Conservation (phyloP, 2,113 vertebrate species). For the Triplophysa rosa region DNA sequence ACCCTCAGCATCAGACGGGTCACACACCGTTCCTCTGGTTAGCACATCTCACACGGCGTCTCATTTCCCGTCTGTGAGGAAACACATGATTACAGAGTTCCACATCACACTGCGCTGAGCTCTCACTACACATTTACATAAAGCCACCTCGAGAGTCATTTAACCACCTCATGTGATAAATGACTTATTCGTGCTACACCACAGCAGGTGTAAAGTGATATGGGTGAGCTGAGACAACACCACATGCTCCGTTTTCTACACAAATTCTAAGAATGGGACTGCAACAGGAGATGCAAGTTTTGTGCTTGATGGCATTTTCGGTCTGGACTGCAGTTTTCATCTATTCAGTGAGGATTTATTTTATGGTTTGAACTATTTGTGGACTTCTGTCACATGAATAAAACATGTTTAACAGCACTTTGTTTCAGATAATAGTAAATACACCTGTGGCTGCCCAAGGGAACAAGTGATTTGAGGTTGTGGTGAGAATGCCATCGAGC, state of each 20-base stretch:
- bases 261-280: neutral
- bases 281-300: too few species aligned
- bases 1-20: neutral
- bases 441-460: neutral
- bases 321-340: too few species aligned
- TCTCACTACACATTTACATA: slow-evolving; percentile 21
- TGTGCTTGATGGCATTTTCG: neutral
- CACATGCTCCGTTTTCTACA: neutral
- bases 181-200: slow-evolving; percentile 25
- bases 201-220: slow-evolving; percentile 29
- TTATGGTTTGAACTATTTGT: too few species aligned
- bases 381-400: too few species aligned
- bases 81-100: slow-evolving; percentile 9
- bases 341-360: too few species aligned
- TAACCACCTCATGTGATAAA: slow-evolving; percentile 40
- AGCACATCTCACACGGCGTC: neutral
- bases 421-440: neutral
- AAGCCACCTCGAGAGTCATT: slow-evolving; percentile 28
- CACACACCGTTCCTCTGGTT: neutral
- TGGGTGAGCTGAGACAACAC: slow-evolving; percentile 9
- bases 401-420: neutral
- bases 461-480: neutral
- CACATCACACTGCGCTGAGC: neutral
- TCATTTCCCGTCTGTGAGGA: slow-evolving; percentile 19
- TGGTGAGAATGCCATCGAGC: neutral